phyloP scores from a whole-genome alignment of 2,797 vertebrate species.

The Oreonectes daqikongensis region DNA sequence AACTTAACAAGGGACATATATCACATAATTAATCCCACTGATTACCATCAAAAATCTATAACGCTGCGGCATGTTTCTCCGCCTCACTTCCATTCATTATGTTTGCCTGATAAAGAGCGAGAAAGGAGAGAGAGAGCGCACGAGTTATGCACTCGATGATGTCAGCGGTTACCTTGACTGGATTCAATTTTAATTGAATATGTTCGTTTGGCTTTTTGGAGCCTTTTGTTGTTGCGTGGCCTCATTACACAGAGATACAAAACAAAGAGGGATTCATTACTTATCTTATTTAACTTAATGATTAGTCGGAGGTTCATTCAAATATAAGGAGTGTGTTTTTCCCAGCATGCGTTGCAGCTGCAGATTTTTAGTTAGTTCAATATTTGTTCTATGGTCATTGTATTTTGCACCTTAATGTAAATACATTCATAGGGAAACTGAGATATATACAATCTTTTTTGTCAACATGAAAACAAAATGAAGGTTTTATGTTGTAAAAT shows the following conservation, averaged over 20 bases:
- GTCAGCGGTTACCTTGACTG: constrained; percentile 35
- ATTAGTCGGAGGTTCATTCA: not conserved
- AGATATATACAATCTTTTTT: no score
- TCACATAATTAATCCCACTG: constrained; percentile 80
- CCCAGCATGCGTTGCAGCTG: not conserved
- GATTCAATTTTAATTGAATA: constrained; percentile 2
- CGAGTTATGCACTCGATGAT: constrained; percentile 47
- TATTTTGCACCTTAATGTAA: not conserved
- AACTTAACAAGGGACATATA: constrained; percentile 81
- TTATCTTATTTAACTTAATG: constrained; percentile 22
- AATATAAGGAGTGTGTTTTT: not conserved
- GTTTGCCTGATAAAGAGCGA: constrained; percentile 65
- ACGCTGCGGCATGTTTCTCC: constrained; percentile 76
- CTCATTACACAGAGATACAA: not conserved
- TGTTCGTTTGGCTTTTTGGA: not conserved
- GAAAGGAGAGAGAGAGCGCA: constrained; percentile 28
- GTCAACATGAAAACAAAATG: no score
- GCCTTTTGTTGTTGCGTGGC: constrained; percentile 9
- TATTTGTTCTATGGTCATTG: not conserved
- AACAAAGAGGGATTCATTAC: not conserved
- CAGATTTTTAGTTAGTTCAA: constrained; percentile 5
- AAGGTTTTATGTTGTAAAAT: no score
- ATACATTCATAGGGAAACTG: no score
- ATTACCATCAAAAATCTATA: constrained; percentile 83
- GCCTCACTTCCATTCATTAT: constrained; percentile 73